A percentile compares a stretch with the other conserved stretches of the same genome.
Conservation (phyloP, 1,140 invertebrate species). For the Aphis gossypii region DNA sequence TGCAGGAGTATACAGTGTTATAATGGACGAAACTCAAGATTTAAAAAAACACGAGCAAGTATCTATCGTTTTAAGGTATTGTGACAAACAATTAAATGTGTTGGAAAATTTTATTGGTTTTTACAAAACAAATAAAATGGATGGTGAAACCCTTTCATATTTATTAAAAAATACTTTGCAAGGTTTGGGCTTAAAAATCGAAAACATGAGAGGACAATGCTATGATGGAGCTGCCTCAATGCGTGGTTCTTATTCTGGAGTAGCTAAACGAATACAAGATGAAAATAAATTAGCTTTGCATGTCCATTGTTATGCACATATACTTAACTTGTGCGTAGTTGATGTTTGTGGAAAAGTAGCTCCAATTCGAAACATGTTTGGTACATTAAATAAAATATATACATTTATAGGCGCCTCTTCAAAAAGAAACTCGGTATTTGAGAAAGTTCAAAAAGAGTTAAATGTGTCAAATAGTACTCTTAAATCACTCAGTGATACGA, state of each 20-base stretch:
- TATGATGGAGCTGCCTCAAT: neutral
- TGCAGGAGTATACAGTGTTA: too few relatives aligned
- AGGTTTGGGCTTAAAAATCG: neutral
- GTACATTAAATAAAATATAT: neutral
- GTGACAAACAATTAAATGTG: neutral
- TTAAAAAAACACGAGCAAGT: neutral
- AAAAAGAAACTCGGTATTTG: too few relatives aligned
- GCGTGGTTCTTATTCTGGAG: neutral
- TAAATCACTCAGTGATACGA: too few relatives aligned
- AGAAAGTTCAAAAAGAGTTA: too few relatives aligned
- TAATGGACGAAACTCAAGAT: neutral
- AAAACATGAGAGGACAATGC: too few relatives aligned
- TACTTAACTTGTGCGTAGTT: neutral
- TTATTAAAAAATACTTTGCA: neutral
- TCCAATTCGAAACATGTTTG: neutral
- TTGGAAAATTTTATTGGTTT: neutral
- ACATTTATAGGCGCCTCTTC: too few relatives aligned
- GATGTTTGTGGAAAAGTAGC: neutral
- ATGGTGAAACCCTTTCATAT: neutral
- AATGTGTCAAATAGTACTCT: too few relatives aligned
- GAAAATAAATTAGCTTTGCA: neutral
- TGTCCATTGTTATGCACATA: neutral
- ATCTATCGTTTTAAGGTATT: neutral
- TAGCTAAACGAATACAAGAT: neutral
- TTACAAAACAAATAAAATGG: neutral